A percentile compares a stretch with the other conserved stretches of the same genome.
These are phyloP conservation scores for Teleogryllus oceanicus DNA, from an alignment of 2,888 invertebrate genomes.

Conservation along the genomic window DNA sequence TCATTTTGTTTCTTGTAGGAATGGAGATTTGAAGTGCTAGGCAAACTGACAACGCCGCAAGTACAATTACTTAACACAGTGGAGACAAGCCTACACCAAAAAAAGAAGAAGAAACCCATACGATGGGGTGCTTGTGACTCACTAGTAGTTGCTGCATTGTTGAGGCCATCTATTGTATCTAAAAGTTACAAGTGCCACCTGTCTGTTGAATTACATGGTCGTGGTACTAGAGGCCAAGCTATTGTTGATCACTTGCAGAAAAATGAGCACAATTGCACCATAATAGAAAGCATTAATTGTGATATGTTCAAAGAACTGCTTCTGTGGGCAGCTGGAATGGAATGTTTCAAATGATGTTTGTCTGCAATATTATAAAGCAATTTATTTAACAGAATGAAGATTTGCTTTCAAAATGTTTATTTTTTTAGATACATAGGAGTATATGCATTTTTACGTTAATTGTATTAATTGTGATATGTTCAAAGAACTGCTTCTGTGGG, in stretches of 20 bases:
- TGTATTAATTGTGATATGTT: too few species aligned
- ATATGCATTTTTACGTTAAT: too few species aligned
- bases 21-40: conserved; percentile 40
- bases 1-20: conserved; percentile 36
- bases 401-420: neutral
- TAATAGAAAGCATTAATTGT: conserved; percentile 38
- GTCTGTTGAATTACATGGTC: conserved; percentile 46
- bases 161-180: conserved; percentile 39
- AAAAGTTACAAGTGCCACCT: conserved; percentile 33
- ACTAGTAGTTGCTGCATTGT: conserved; percentile 44
- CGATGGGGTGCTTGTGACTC: conserved; percentile 43
- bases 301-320: conserved; percentile 39
- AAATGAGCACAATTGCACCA: conserved; percentile 37
- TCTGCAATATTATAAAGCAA: too few species aligned
- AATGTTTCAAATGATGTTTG: neutral
- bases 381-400: neutral
- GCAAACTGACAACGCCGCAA: conserved; percentile 37
- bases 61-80: conserved; percentile 38
- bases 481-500: too few species aligned
- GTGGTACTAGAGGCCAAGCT: conserved; percentile 46
- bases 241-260: conserved; percentile 43
- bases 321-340: conserved; percentile 40
- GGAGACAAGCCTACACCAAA: conserved; percentile 36
- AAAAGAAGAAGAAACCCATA: conserved; percentile 31
- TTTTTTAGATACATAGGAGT: too few species aligned